These are phyloP conservation scores for Phyllostomus discolor DNA, from an alignment of 2,113 vertebrate species.

Conservation along the genomic window DNA sequence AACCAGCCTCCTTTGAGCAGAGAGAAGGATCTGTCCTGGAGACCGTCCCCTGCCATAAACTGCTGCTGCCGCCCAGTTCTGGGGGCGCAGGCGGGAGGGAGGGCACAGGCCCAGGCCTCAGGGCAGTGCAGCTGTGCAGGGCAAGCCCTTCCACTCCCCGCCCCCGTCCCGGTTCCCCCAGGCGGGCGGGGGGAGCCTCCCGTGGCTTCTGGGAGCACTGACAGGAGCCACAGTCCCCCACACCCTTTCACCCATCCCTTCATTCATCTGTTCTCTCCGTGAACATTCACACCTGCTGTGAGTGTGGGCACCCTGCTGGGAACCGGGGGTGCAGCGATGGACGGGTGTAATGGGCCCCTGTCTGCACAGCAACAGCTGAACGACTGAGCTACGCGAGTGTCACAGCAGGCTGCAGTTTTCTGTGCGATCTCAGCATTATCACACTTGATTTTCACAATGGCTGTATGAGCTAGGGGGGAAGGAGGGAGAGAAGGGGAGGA, in stretches of 20 bases:
- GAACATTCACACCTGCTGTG: not conserved
- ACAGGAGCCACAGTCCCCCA: not conserved
- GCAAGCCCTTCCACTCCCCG: fast-evolving
- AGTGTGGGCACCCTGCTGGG: fast-evolving
- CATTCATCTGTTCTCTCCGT: not conserved
- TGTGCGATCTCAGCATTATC: not conserved
- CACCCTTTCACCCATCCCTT: not conserved
- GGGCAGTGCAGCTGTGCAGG: fast-evolving
- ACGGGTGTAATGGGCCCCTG: fast-evolving
- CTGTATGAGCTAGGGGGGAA: not conserved
- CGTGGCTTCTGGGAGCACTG: not conserved
- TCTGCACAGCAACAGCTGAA: fast-evolving
- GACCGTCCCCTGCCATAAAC: fast-evolving
- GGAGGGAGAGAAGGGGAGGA: too few species aligned
- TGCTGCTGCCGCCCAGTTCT: not conserved
- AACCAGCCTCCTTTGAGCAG: not conserved
- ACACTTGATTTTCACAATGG: not conserved
- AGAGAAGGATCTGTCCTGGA: fast-evolving
- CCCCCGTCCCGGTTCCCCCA: too few species aligned
- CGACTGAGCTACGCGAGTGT: fast-evolving
- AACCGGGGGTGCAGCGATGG: fast-evolving
- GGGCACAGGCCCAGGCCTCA: not conserved
- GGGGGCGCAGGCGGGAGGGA: not conserved
- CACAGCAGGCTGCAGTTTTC: not conserved
- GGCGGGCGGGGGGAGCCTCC: not conserved